Conservation (phyloP, 1,140 invertebrate species). For the Drosophila nikananu region DNA sequence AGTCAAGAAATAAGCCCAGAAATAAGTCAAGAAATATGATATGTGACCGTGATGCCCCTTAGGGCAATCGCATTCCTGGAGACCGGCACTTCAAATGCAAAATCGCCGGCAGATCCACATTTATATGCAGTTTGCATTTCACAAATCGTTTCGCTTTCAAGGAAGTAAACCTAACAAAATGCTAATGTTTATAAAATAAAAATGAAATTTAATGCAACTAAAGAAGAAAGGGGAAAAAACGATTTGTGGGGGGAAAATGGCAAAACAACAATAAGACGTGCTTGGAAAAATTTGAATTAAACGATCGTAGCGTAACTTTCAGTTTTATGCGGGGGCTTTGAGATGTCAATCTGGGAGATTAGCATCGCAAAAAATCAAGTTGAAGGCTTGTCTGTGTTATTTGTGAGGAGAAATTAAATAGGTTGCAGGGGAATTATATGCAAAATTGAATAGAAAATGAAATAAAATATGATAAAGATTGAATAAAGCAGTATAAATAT, state of each 20-base stretch:
- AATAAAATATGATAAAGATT: too few species aligned
- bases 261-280: constrained; percentile 34
- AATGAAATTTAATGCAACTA: constrained; percentile 25
- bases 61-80: constrained; percentile 12
- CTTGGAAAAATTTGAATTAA: constrained; percentile 29
- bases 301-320: constrained; percentile 17
- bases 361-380: constrained; percentile 16
- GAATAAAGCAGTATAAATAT: not conserved
- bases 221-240: not conserved
- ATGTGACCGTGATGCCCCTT: not conserved
- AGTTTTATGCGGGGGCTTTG: constrained; percentile 55
- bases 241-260: constrained; percentile 12
- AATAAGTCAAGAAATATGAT: constrained; percentile 29
- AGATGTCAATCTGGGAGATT: constrained; percentile 49
- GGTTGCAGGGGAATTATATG: not conserved
- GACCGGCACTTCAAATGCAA: constrained; percentile 44
- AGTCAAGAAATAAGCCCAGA: constrained; percentile 16
- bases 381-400: constrained; percentile 39
- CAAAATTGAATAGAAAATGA: not conserved
- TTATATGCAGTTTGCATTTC: constrained; percentile 49
- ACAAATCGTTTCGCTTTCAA: constrained; percentile 24
- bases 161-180: constrained; percentile 57
- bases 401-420: not conserved
- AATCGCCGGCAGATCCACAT: constrained; percentile 44
- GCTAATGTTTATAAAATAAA: constrained; percentile 56